Base-by-base conservation (phyloP, 2,888 invertebrate species). In the Coleophora deauratella region DNA sequence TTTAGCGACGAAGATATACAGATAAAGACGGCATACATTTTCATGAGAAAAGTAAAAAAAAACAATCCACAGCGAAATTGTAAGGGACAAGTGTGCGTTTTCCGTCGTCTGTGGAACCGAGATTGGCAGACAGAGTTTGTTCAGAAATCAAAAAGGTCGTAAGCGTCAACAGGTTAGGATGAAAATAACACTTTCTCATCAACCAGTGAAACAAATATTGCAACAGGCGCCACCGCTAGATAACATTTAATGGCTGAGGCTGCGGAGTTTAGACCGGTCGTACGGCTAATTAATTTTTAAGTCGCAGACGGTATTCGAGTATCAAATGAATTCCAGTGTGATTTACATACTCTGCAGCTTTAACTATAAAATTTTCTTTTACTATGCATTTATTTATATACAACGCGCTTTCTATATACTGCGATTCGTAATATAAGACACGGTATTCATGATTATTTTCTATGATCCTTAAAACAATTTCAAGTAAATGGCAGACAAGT, bases 261-360 rank as follows among this genome's bases (percentile, higher is more conserved):
- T 70, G 61, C 66, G 60, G 63, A 72, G 78, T 81, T 85, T 85
- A 85, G 78, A 77, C 78, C 78, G 79, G 81, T 81, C 75, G 75
- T 84, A 77, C 73, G 78, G 76, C 73, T 86, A 85, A 86, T 86
- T 85, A 86, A 86, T 85, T 86, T 86, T 86, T 81, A 85, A 85
- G 80, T 80, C 84, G 69, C 68, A 68, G 68, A 63, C 72, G 56
- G 57, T 55, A 61, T 68, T 72, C 65, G 70, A 72, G 65, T 75
- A 74, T 66, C 64, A 64, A 76, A 65, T 68, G 70, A 78, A 76
- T 78, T 74, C 63, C 57, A 67, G 72, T 70, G 59, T 64, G 69
- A 78, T 80, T 73, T 72, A 62, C 69, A 66, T 72, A 70, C 28
- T 64, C 21, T 21, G 21, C 21, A 21, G 6, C 6, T 21, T 21